A percentile compares a stretch with the other conserved stretches of the same genome.
Evolutionary conservation across 2,888 invertebrate genomes (phyloP).

Genomic region (Clunio marinus): DNA sequence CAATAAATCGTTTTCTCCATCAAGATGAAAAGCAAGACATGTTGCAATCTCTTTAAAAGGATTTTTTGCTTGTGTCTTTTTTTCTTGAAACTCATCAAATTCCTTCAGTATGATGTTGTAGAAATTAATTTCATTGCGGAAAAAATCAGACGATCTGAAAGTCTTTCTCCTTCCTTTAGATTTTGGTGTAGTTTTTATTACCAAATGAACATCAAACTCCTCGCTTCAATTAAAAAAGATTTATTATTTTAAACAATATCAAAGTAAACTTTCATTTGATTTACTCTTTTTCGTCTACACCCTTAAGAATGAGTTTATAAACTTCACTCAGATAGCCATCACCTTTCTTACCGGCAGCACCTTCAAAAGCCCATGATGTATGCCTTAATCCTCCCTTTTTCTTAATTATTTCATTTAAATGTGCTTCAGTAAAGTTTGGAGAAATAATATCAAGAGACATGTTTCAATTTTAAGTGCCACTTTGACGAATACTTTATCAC

Average conservation of each 20-base stretch:
- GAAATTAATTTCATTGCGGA: constrained; percentile 65
- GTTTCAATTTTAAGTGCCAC: constrained; percentile 14
- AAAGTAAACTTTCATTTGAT: constrained; percentile 25
- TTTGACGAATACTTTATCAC: not conserved
- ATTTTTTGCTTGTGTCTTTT: constrained; percentile 45
- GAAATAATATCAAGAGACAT: constrained; percentile 47
- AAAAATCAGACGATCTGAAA: constrained; percentile 63
- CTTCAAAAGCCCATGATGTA: constrained; percentile 50
- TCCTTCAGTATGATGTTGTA: constrained; percentile 53
- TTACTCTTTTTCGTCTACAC: constrained; percentile 47
- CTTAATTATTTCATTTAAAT: constrained; percentile 49
- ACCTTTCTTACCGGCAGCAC: constrained; percentile 56
- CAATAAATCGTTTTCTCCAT: constrained; percentile 57
- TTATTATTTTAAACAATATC: not conserved
- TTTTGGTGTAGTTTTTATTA: constrained; percentile 64
- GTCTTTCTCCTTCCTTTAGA: constrained; percentile 61
- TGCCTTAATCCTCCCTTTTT: constrained; percentile 48
- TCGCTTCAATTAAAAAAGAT: constrained; percentile 41
- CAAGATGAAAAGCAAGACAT: constrained; percentile 52
- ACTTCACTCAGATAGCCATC: constrained; percentile 67
- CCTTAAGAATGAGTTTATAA: constrained; percentile 56
- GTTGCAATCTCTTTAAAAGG: constrained; percentile 55
- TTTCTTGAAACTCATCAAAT: constrained; percentile 19
- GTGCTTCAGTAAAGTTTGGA: constrained; percentile 49
- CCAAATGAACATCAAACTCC: constrained; percentile 53